phyloP scores from a whole-genome alignment of 2,888 invertebrate species.

The Cephus runcator region DNA sequence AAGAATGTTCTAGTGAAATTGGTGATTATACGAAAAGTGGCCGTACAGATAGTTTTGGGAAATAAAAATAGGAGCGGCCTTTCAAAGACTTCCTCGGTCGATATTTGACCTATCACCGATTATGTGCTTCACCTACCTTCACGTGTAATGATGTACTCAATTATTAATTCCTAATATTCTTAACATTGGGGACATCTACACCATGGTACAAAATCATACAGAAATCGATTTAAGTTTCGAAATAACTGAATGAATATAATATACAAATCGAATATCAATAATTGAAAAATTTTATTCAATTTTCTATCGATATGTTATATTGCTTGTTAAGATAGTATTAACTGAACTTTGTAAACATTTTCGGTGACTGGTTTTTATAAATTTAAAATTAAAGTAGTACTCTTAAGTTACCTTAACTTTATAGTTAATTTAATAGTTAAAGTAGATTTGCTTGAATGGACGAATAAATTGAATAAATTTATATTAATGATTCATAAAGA shows the following conservation, averaged over 20 bases:
- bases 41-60: not conserved
- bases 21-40: not conserved
- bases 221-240: not conserved
- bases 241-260: not conserved
- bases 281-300: not conserved
- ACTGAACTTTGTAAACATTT: too few species aligned
- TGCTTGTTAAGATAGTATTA: too few species aligned
- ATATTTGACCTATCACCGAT: not conserved
- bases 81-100: conserved; percentile 17
- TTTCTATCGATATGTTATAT: not conserved
- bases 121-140: not conserved
- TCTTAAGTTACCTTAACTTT: too few species aligned
- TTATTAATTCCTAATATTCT: not conserved
- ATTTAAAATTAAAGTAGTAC: too few species aligned
- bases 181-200: not conserved
- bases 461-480: too few species aligned
- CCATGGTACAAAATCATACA: not conserved
- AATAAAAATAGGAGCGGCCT: conserved; percentile 33
- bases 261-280: not conserved
- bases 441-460: too few species aligned
- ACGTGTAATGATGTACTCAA: not conserved
- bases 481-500: too few species aligned
- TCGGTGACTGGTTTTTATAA: too few species aligned
- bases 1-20: not conserved
- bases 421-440: too few species aligned